Percentiles rank a stretch among this genome's conserved stretches.
phyloP scores from a whole-genome alignment of 2,797 vertebrate species.

The Spinibarbus caldwelli region DNA sequence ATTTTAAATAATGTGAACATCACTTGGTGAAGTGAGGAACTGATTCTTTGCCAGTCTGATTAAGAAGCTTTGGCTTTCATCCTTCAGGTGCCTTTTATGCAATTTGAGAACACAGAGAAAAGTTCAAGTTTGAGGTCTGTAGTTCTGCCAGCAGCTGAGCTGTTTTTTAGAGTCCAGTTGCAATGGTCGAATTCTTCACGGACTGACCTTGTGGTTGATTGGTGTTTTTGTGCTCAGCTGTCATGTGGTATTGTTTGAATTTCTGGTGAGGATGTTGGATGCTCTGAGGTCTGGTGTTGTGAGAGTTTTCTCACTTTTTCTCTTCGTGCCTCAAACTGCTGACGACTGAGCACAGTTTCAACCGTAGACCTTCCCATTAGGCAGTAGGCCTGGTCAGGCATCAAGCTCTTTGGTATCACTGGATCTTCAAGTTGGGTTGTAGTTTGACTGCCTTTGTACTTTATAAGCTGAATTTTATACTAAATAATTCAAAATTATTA shows the following conservation, averaged over 20 bases:
- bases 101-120: not conserved
- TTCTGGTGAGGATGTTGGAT: conserved; percentile 18
- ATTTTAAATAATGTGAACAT: not conserved
- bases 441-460: not conserved
- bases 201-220: not conserved
- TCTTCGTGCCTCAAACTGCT: not conserved
- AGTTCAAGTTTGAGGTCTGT: not conserved
- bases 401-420: not conserved
- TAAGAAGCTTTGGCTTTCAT: not conserved
- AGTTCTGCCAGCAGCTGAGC: not conserved
- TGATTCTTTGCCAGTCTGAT: not conserved
- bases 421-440: not conserved
- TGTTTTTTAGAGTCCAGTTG: not conserved
- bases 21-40: not conserved
- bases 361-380: not conserved
- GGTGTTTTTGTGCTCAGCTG: conserved; percentile 16
- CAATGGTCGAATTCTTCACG: not conserved
- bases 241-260: conserved; percentile 18
- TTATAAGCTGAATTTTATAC: not conserved
- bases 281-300: conserved; percentile 13
- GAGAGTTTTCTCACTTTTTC: conserved; percentile 15
- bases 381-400: not conserved
- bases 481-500: not conserved
- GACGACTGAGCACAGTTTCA: not conserved
- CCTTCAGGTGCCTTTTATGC: not conserved